These are phyloP conservation scores for Zelleria hepariella DNA, from an alignment of 2,888 invertebrate species.

Conservation along the genomic window DNA sequence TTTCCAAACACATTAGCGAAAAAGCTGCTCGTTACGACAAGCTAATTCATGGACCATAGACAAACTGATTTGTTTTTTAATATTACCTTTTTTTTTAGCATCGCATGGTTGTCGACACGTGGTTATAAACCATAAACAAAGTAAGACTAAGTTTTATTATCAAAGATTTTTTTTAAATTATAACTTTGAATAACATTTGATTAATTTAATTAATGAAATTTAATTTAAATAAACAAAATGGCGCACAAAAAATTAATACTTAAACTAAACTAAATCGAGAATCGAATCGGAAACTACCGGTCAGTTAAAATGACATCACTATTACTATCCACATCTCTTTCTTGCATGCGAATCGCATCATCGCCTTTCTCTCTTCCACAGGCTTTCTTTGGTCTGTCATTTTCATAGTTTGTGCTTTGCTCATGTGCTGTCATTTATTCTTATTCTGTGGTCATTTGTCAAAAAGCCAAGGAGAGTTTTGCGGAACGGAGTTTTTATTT, in stretches of 20 bases:
- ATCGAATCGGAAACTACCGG: neutral
- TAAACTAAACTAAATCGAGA: neutral
- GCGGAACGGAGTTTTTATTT: slow-evolving; percentile 30
- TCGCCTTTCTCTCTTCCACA: neutral
- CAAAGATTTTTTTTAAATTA: neutral
- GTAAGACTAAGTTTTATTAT: neutral
- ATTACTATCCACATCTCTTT: neutral
- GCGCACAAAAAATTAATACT: neutral
- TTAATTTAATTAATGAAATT: neutral
- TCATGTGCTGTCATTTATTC: neutral
- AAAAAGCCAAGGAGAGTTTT: neutral
- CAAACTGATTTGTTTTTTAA: slow-evolving; percentile 33
- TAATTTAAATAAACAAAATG: neutral
- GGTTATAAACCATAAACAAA: slow-evolving; percentile 36
- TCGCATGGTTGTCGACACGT: slow-evolving; percentile 32
- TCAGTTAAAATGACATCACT: neutral
- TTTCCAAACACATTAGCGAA: slow-evolving; percentile 65
- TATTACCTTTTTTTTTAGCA: slow-evolving; percentile 29
- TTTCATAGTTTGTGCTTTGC: no score
- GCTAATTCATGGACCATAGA: slow-evolving; percentile 65
- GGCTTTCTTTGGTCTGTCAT: no score
- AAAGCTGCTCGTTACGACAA: slow-evolving; percentile 60
- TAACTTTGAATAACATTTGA: neutral
- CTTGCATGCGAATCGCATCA: neutral
- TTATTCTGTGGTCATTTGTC: neutral